These are phyloP conservation scores for Protonemura montana DNA, from an alignment of 2,888 invertebrate species.

Conservation along the genomic window DNA sequence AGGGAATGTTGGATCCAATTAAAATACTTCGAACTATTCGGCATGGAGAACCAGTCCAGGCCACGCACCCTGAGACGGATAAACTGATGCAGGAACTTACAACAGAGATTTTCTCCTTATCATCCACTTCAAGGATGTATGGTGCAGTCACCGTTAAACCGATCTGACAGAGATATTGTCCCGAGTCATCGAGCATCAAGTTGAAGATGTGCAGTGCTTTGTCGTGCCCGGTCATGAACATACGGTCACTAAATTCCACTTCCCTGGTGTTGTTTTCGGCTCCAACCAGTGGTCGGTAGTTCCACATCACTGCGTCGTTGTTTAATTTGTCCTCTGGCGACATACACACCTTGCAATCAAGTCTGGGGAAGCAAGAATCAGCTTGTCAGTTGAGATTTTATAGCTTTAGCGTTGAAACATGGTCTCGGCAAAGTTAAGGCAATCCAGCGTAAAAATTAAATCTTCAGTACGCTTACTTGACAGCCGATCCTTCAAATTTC, in stretches of 20 bases:
- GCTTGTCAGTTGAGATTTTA: no score
- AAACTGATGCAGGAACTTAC: slow-evolving; percentile 56
- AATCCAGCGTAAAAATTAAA: no score
- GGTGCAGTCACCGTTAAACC: slow-evolving; percentile 60
- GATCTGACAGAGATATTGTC: slow-evolving; percentile 66
- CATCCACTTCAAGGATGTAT: slow-evolving; percentile 64
- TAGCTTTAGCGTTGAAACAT: no score
- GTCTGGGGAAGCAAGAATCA: slow-evolving; percentile 53
- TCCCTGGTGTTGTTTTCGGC: slow-evolving; percentile 15
- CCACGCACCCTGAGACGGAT: no score
- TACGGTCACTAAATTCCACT: slow-evolving; percentile 57
- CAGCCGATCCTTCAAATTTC: slow-evolving; percentile 61
- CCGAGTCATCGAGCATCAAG: slow-evolving; percentile 59
- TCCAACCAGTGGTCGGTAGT: slow-evolving; percentile 52
- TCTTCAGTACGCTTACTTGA: slow-evolving; percentile 54
- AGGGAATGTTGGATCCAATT: no score
- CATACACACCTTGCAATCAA: slow-evolving; percentile 64
- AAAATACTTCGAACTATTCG: no score
- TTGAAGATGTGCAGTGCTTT: slow-evolving; percentile 64
- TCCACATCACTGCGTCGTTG: slow-evolving; percentile 62
- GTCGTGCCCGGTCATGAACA: slow-evolving; percentile 59
- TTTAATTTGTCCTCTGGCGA: slow-evolving; percentile 60
- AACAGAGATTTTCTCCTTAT: slow-evolving; percentile 57
- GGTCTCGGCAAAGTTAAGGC: no score
- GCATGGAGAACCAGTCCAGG: no score